Evolutionary conservation across 53 echinoderm and acorn worm species (phyloP), one percentile per base, ranked within the genome.

Genomic region (Patiria pectinifera): DNA sequence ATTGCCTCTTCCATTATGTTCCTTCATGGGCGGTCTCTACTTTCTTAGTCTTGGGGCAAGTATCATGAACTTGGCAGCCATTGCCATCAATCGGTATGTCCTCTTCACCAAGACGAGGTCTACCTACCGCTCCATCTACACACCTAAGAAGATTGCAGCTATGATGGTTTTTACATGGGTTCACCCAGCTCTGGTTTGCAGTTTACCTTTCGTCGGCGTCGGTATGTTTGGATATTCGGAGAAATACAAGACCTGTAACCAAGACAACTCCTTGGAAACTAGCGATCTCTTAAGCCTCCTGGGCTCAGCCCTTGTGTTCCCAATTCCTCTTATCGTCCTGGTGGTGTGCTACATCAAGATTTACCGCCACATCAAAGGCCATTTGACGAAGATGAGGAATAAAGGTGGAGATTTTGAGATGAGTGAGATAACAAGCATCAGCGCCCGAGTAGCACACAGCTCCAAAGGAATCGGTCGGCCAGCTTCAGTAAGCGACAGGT

Each of bases 161-260:
- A 95, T 95, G 95, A 48, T 95, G 16, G 76, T 69, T 8, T 87
- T 93, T 22, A 90, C 83, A 4, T 95, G 95, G 95, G 10, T 89
- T 1, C 93, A 93, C 59, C 93, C 90, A 23, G 48, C 48, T 48
- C 45, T 90, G 25, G 15, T 80, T 22, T 81, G 81, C 80, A 46
- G 4, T 45, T 16, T 90, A 12, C 80, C 90, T 0, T 21, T 92
- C 43, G 47, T 92, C 58, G 94, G 92, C 3, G 60, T 95, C 21
- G 95, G 95, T 25, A 74, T 91, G 46, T 77, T 91, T 45, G 95
- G 95, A 6, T 95, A 95, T 74, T 91, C 93, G 0, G 76, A 84
- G 45, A 87, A 90, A 69, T 95, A 95, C 90, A 95, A 94, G 59
- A 89, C 93, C 22, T 95, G 95, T 23, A 92, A 88, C 53, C 94